These are phyloP conservation scores for Drosophila murphyi DNA, from an alignment of 1,140 invertebrate genomes.

Conservation along the genomic window DNA sequence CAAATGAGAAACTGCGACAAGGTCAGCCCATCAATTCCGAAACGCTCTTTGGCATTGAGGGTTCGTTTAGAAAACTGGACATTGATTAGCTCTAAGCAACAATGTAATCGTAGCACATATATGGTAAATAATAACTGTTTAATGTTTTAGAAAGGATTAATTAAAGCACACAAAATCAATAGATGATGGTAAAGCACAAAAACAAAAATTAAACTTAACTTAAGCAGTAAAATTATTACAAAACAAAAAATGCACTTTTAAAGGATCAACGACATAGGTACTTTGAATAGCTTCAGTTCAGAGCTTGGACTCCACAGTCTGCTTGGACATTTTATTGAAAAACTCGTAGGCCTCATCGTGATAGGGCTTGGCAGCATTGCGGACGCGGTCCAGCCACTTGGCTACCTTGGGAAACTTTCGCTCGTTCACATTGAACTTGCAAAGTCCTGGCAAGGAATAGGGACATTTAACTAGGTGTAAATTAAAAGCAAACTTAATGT, in stretches of 20 bases:
- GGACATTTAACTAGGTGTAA: neutral
- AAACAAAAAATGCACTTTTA: conserved; percentile 13
- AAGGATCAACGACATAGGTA: neutral
- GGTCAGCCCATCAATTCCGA: conserved; percentile 86
- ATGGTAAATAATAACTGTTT: conserved; percentile 30
- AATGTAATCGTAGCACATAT: conserved; percentile 25
- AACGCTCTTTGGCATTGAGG: conserved; percentile 87
- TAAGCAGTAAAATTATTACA: neutral
- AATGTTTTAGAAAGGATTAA: conserved; percentile 41
- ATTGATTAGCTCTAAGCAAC: conserved; percentile 65
- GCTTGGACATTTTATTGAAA: conserved; percentile 45
- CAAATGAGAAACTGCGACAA: conserved; percentile 86
- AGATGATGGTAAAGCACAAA: conserved; percentile 19
- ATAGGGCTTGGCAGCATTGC: conserved; percentile 86
- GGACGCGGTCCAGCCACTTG: conserved; percentile 88
- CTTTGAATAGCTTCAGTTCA: conserved; percentile 6
- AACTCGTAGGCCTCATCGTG: conserved; percentile 87
- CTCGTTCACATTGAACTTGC: conserved; percentile 86
- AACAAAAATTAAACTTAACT: neutral
- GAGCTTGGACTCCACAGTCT: conserved; percentile 37
- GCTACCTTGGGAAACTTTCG: conserved; percentile 86
- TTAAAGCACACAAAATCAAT: conserved; percentile 35
- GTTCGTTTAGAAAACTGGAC: conserved; percentile 87
- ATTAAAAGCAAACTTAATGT: too few relatives aligned
- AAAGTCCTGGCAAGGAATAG: conserved; percentile 85